These are phyloP conservation scores for Heliopora coerulea DNA, from an alignment of 92 coral and sea anemone genomes.

Conservation along the genomic window DNA sequence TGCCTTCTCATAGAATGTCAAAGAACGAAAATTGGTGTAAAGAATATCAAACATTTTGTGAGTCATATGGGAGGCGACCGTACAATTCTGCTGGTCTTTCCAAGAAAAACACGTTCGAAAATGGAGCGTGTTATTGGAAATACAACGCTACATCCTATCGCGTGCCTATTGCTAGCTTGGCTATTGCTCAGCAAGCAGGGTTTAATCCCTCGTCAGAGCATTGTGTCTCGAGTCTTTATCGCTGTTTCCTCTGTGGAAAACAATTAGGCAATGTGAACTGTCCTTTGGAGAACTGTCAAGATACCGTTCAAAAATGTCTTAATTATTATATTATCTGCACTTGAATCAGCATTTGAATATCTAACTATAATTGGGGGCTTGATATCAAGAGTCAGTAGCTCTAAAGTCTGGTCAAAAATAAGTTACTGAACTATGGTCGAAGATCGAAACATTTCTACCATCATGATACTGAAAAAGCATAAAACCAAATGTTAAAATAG, in stretches of 20 bases:
- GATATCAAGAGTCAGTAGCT: too few species aligned
- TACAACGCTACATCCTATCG: conserved; percentile 31
- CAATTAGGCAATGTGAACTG: background rate
- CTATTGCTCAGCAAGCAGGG: conserved; percentile 27
- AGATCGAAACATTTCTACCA: too few species aligned
- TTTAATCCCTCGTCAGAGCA: background rate
- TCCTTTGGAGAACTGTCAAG: conserved; percentile 24
- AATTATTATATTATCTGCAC: conserved; percentile 35
- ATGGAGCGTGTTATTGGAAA: conserved; percentile 16
- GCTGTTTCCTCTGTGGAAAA: background rate
- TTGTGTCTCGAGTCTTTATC: conserved; percentile 13
- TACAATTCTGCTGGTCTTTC: conserved; percentile 27
- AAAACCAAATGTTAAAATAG: too few species aligned
- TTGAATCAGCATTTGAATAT: background rate
- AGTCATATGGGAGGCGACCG: conserved; percentile 54
- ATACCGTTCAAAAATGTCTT: conserved; percentile 1
- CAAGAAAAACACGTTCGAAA: background rate
- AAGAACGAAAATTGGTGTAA: conserved; percentile 48
- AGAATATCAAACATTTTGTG: conserved; percentile 57
- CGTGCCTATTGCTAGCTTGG: background rate
- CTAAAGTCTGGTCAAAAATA: too few species aligned
- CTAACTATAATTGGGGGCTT: background rate
- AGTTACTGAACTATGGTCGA: too few species aligned
- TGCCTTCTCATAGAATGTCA: conserved; percentile 23
- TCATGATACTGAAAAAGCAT: too few species aligned